Evolutionary conservation across 1,140 invertebrate genomes (phyloP).

Genomic region (Orchestia grillus): DNA sequence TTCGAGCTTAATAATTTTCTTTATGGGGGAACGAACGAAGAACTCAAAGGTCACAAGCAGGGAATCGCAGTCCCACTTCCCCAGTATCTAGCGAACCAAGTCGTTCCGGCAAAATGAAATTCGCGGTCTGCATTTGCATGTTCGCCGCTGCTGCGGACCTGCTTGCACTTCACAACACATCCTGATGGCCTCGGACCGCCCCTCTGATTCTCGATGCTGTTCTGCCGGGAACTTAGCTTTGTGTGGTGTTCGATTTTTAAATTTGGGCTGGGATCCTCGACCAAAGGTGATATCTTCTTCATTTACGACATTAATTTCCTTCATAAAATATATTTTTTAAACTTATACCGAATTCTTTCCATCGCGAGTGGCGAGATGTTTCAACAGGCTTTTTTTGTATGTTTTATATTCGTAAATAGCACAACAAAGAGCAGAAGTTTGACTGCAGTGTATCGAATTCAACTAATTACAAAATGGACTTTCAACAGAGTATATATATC

Average conservation of each 20-base stretch:
- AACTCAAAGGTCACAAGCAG: not conserved
- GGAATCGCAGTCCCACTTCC: not conserved
- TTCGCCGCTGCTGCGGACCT: not conserved
- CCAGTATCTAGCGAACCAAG: not conserved
- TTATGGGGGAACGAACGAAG: not conserved
- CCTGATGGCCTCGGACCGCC: not conserved
- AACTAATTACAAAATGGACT: no score
- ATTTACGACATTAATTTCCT: no score
- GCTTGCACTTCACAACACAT: not conserved
- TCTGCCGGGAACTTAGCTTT: not conserved
- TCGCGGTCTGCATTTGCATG: not conserved
- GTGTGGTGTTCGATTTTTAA: not conserved
- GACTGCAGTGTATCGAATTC: no score
- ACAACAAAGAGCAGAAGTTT: no score
- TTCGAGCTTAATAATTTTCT: not conserved
- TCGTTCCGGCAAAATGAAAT: constrained; percentile 7
- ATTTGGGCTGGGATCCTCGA: not conserved
- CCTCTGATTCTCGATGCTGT: not conserved
- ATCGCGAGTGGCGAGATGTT: no score
- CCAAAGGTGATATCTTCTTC: not conserved
- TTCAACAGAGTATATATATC: no score
- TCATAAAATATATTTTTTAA: no score
- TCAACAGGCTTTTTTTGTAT: no score
- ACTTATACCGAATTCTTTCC: no score
- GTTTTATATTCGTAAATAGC: no score